Conservation (phyloP, 2,888 invertebrate species). For the Geotrupes spiniger region DNA sequence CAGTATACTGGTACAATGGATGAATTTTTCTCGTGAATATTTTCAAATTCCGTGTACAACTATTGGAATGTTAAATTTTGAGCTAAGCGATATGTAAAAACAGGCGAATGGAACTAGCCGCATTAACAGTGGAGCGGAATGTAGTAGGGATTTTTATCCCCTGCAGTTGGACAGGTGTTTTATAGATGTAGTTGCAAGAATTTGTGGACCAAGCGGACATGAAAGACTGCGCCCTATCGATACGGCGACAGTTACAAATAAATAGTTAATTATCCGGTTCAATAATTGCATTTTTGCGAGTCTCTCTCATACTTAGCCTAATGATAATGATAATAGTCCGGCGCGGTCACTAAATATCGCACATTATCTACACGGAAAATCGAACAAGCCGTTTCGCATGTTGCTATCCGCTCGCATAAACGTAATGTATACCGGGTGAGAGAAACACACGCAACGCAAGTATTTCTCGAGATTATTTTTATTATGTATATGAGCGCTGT, state of each 20-base stretch:
- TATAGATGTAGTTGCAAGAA: constrained; percentile 24
- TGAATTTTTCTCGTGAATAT: no score
- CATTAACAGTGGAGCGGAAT: constrained; percentile 26
- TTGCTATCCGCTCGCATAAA: no score
- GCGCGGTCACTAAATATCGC: background rate
- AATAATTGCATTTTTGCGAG: constrained; percentile 9
- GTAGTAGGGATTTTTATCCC: constrained; percentile 27
- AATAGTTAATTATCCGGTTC: constrained; percentile 8
- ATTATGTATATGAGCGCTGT: no score
- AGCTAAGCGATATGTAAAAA: constrained; percentile 21
- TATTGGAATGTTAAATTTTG: constrained; percentile 7
- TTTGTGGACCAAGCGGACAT: constrained; percentile 15
- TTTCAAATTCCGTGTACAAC: background rate
- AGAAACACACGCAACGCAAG: no score
- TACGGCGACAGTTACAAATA: constrained; percentile 11
- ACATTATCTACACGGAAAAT: no score
- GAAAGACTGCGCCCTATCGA: constrained; percentile 9
- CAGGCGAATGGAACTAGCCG: constrained; percentile 21
- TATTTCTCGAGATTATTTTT: no score
- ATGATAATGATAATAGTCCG: constrained; percentile 3
- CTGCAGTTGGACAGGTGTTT: constrained; percentile 29
- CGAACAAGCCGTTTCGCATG: no score
- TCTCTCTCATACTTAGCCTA: constrained; percentile 3
- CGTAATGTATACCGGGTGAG: no score
- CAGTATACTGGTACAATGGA: no score